Percentiles rank a stretch among this genome's conserved stretches.
These are phyloP conservation scores for Beroe ovata DNA, from an alignment of 37 sponge, comb jelly and placozoan species.

Conservation along the genomic window DNA sequence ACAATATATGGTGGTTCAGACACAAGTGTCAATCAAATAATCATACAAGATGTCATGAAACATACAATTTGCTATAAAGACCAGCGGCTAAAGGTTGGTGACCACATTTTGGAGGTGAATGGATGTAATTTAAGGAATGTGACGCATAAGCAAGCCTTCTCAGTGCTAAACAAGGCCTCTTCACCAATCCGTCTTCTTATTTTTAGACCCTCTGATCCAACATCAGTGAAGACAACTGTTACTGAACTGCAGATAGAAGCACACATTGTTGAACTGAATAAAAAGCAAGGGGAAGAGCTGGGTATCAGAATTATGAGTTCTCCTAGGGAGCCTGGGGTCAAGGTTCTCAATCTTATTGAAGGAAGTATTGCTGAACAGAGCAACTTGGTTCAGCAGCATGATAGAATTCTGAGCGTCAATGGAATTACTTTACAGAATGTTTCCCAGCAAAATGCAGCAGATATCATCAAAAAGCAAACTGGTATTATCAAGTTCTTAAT, in stretches of 20 bases:
- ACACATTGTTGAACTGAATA: conserved; percentile 16
- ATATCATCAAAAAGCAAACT: conserved; percentile 58
- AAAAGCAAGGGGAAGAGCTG: conserved; percentile 25
- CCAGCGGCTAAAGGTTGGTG: conserved; percentile 46
- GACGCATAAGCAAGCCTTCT: conserved; percentile 55
- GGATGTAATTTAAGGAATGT: conserved; percentile 39
- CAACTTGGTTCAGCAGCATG: conserved; percentile 16
- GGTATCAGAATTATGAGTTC: conserved; percentile 66
- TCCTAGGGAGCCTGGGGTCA: conserved; percentile 55
- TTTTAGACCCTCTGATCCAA: conserved; percentile 7
- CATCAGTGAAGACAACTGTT: neutral
- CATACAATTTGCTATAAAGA: conserved; percentile 41
- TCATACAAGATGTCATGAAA: conserved; percentile 58
- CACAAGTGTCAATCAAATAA: conserved; percentile 24
- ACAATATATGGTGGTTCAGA: conserved; percentile 56
- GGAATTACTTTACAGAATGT: conserved; percentile 33
- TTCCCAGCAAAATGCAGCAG: conserved; percentile 59
- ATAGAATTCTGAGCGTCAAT: conserved; percentile 28
- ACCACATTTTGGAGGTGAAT: conserved; percentile 57
- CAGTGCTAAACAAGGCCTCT: conserved; percentile 27
- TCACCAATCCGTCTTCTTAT: conserved; percentile 59
- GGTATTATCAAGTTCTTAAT: conserved; percentile 40
- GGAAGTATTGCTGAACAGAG: conserved; percentile 36
- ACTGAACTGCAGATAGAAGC: conserved; percentile 25
- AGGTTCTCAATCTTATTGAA: conserved; percentile 46